Conservation (phyloP, 2,888 invertebrate genomes). For the Cerceris ruficornis region DNA sequence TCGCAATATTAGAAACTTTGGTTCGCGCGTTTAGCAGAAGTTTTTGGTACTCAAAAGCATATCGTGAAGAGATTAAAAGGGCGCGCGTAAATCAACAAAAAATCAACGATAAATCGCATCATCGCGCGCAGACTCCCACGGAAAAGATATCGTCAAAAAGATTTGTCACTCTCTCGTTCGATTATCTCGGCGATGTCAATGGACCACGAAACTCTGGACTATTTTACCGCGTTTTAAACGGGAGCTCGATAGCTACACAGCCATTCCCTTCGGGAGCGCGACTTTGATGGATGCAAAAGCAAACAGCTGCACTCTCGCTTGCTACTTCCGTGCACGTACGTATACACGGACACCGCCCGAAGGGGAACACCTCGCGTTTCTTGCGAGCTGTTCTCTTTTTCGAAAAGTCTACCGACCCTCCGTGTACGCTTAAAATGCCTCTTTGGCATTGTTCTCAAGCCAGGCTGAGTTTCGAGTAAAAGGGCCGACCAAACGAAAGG, state of each 20-base stretch:
- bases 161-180: not conserved
- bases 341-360: not conserved
- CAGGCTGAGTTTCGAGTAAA: constrained; percentile 1
- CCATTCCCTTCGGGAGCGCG: constrained; percentile 14
- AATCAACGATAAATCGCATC: too few species aligned
- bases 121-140: too few species aligned
- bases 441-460: constrained; percentile 36
- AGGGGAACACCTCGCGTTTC: constrained; percentile 12
- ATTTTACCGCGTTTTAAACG: constrained; percentile 19
- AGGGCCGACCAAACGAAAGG: constrained; percentile 13
- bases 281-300: constrained; percentile 50
- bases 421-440: constrained; percentile 15
- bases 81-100: too few species aligned
- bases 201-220: not conserved
- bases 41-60: too few species aligned
- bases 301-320: constrained; percentile 30
- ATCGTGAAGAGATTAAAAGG: too few species aligned
- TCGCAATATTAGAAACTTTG: too few species aligned
- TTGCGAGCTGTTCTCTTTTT: constrained; percentile 13
- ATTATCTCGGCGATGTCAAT: not conserved
- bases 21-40: too few species aligned
- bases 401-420: constrained; percentile 25
- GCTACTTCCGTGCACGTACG: constrained; percentile 21
- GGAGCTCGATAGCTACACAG: constrained; percentile 28
- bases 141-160: too few species aligned